phyloP scores from a whole-genome alignment of 2,113 vertebrate genomes.

The Labeo rohita region DNA sequence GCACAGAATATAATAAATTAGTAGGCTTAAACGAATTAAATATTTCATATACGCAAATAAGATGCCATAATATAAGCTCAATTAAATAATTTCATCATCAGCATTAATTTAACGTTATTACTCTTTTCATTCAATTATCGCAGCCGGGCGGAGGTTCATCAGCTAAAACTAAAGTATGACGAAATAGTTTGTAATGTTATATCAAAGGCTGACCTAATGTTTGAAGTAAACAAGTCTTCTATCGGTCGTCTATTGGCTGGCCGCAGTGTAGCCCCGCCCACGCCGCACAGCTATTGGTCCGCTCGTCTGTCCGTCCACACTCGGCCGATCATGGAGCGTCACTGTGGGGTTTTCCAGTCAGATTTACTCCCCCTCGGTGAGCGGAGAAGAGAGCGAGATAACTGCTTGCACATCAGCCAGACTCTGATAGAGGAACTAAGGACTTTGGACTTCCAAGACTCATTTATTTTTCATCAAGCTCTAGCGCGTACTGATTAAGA shows the following conservation, averaged over 20 bases:
- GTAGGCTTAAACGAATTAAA: background rate
- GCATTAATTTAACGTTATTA: background rate
- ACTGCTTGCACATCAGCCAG: background rate
- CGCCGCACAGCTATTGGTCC: conserved; percentile 46
- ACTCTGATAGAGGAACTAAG: background rate
- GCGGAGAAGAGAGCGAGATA: background rate
- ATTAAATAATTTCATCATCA: background rate
- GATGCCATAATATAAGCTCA: background rate
- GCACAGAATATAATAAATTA: background rate
- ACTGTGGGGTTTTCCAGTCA: conserved; percentile 63
- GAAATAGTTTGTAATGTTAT: conserved; percentile 64
- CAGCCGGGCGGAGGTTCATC: background rate
- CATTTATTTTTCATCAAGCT: conserved; percentile 57
- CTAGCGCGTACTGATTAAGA: background rate
- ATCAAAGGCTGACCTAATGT: background rate
- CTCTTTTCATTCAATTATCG: background rate
- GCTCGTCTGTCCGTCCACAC: conserved; percentile 46
- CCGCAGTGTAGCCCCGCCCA: background rate
- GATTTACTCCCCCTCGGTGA: background rate
- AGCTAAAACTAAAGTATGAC: conserved; percentile 40
- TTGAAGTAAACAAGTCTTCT: conserved; percentile 35
- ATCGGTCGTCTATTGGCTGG: conserved; percentile 57
- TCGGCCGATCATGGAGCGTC: conserved; percentile 67
- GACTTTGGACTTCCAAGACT: conserved; percentile 16
- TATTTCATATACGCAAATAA: background rate